Evolutionary conservation across 2,888 invertebrate species (phyloP), one percentile per base, ranked within the genome.

Genomic region (Eilema griseolum): DNA sequence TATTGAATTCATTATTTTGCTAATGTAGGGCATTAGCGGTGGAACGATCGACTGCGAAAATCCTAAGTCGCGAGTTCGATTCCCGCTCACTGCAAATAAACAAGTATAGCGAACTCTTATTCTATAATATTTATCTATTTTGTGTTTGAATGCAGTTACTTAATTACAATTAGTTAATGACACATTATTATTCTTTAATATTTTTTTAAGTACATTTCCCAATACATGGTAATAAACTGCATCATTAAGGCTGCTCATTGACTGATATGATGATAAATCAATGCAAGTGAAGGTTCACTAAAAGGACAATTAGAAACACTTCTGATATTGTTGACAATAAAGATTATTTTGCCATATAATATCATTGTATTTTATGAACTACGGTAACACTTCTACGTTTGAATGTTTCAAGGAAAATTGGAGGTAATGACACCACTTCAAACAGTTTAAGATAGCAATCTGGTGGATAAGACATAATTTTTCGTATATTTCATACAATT

Each of bases 241-340:
- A 41, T 62, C 26, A 62, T 62, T 11, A 41, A 41, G 24, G 23
- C 24, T 62, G 5, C 8, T 7, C 20, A 8, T 59, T 59, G 12
- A 59, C 59, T 26, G 26, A 62, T 62, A 62, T 26, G 62, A 26
- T 7, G 24, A 41, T 26, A 62, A 62, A 62, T 41, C 24, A 41
- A 24, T 62, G 24, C 26, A 26, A 62, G 8, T 24, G 20, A 62
- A 10, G 62, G 26, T 41, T 20, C 10, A 62, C 16, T 41, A 8
- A 20, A 41, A 41, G 62, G 62, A 20, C 62, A 24, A 14, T 26
- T 5, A 41, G 16, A 41, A 8, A 41, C 46, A 46, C 20, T 20
- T 46, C 5, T 46, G 46, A 46, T 20, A 20, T 52, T n/a, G 52
- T 20, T 20, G 52, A 41, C 41, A 4, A 52, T 41, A 62, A 62